These are phyloP conservation scores for Camponotus floridanus DNA, from an alignment of 1,140 invertebrate species.

Conservation along the genomic window DNA sequence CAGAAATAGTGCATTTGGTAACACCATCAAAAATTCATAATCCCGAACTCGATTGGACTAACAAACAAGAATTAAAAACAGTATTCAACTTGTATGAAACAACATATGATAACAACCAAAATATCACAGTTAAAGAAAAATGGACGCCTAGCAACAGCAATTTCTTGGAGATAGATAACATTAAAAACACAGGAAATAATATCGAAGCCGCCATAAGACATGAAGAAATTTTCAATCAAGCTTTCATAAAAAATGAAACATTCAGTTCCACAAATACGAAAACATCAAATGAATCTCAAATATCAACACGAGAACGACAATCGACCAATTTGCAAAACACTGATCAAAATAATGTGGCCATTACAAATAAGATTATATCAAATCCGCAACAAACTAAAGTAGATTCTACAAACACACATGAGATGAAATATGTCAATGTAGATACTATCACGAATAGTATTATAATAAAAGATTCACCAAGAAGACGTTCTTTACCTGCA, in stretches of 20 bases:
- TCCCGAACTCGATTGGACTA: slow-evolving; percentile 25
- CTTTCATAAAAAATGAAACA: neutral
- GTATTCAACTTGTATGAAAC: slow-evolving; percentile 71
- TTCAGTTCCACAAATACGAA: neutral
- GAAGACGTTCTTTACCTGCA: slow-evolving; percentile 78
- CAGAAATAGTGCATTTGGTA: slow-evolving; percentile 71
- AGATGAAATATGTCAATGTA: neutral
- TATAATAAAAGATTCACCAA: slow-evolving; percentile 46
- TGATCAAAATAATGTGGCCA: neutral
- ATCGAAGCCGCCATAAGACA: neutral
- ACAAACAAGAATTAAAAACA: slow-evolving; percentile 46
- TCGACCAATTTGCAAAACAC: neutral
- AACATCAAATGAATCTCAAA: slow-evolving; percentile 44
- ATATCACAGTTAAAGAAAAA: slow-evolving; percentile 72
- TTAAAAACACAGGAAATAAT: neutral
- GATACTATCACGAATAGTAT: slow-evolving; percentile 50
- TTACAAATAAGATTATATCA: neutral
- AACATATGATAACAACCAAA: slow-evolving; percentile 45
- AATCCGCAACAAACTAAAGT: neutral
- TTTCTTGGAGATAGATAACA: neutral
- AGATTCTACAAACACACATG: neutral
- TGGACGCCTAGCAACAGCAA: neutral
- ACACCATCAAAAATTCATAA: slow-evolving; percentile 47
- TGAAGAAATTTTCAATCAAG: neutral
- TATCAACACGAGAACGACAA: neutral